These are phyloP conservation scores for Lumbricus terrestris DNA, from an alignment of 2,888 invertebrate genomes.

Conservation along the genomic window DNA sequence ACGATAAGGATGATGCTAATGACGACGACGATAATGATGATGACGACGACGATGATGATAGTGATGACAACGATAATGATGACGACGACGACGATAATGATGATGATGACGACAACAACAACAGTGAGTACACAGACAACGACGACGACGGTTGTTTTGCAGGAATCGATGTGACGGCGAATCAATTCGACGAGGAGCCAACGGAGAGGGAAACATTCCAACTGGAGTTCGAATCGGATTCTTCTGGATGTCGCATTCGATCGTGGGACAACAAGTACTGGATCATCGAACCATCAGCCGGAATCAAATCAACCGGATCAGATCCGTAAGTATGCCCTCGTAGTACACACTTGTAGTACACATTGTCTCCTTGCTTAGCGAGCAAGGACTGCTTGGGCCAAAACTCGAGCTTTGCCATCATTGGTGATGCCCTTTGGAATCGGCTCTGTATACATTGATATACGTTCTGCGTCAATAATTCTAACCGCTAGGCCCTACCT, in stretches of 20 bases:
- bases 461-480: too few species aligned
- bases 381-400: too few species aligned
- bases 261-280: slow-evolving; percentile 96
- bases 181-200: slow-evolving; percentile 84
- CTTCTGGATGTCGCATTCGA: slow-evolving; percentile 82
- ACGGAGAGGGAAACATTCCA: slow-evolving; percentile 96
- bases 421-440: too few species aligned
- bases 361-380: too few species aligned
- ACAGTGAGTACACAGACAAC: too few species aligned
- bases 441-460: too few species aligned
- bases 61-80: neutral
- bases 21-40: neutral
- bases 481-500: too few species aligned
- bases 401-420: too few species aligned
- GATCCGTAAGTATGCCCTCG: slow-evolving; percentile 27
- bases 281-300: slow-evolving; percentile 76
- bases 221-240: slow-evolving; percentile 81
- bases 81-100: neutral
- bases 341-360: neutral
- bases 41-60: neutral
- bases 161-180: slow-evolving; percentile 65
- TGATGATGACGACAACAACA: neutral
- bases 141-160: neutral
- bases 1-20: neutral
- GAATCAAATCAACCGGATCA: slow-evolving; percentile 69